These are phyloP conservation scores for Antheraea mylitta DNA, from an alignment of 1,140 invertebrate genomes.

Conservation along the genomic window DNA sequence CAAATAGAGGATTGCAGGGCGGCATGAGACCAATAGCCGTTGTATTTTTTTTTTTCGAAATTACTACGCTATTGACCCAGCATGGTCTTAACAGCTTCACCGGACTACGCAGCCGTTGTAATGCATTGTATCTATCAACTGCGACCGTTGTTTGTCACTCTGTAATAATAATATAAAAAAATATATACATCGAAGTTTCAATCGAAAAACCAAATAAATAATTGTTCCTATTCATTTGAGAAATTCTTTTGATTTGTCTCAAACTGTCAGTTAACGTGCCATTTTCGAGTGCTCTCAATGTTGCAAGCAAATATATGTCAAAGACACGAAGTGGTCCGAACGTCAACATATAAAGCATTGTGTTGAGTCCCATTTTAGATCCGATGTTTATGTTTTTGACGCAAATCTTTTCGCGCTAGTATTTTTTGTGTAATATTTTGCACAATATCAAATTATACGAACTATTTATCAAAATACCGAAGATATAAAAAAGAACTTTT, in stretches of 20 bases:
- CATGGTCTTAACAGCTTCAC: too few species aligned
- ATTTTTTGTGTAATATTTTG: neutral
- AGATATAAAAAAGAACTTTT: too few species aligned
- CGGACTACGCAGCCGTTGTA: too few species aligned
- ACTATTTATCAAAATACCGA: too few species aligned
- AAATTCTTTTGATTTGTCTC: constrained; percentile 5
- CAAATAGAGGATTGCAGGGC: too few species aligned
- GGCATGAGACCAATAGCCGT: too few species aligned
- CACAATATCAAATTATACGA: neutral
- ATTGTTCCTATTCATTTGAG: neutral
- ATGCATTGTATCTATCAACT: too few species aligned
- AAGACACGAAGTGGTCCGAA: constrained; percentile 58
- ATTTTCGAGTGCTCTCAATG: constrained; percentile 60
- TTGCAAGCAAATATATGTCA: constrained; percentile 56
- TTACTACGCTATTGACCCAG: too few species aligned
- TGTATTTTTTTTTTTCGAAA: too few species aligned
- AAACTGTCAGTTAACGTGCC: constrained; percentile 57
- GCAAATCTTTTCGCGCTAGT: constrained; percentile 10
- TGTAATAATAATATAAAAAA: too few species aligned
- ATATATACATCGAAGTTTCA: too few species aligned
- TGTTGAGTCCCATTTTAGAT: constrained; percentile 25
- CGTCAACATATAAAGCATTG: constrained; percentile 21
- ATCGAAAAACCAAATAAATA: neutral
- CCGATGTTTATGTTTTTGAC: constrained; percentile 30
- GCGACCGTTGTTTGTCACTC: too few species aligned